These are phyloP conservation scores for Pygoscelis adeliae DNA, from an alignment of 2,113 vertebrate genomes.

Conservation along the genomic window DNA sequence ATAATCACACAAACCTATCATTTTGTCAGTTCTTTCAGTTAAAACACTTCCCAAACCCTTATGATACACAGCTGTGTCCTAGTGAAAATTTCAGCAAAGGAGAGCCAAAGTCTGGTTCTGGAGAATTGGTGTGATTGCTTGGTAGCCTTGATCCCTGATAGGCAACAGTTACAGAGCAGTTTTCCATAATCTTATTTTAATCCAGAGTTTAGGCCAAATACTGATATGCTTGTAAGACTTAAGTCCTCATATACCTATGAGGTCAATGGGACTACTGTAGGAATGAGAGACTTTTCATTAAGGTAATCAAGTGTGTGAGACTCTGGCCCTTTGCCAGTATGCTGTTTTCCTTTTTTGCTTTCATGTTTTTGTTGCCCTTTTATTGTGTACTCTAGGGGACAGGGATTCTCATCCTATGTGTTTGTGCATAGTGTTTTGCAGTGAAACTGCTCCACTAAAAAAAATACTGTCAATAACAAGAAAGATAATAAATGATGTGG, in stretches of 20 bases:
- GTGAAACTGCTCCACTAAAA: not conserved
- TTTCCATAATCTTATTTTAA: not conserved
- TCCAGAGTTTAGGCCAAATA: not conserved
- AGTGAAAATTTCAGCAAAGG: not conserved
- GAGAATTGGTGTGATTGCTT: not conserved
- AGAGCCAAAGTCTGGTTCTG: not conserved
- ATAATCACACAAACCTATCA: not conserved
- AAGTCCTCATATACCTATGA: not conserved
- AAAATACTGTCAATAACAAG: not conserved
- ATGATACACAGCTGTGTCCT: not conserved
- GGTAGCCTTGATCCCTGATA: not conserved
- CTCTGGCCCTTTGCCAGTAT: not conserved
- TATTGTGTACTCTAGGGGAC: not conserved
- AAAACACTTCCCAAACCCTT: not conserved
- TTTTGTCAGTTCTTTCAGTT: not conserved
- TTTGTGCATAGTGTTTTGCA: not conserved
- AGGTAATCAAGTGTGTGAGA: not conserved
- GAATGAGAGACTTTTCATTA: not conserved
- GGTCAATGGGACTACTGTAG: not conserved
- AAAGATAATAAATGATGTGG: not conserved
- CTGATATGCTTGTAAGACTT: not conserved
- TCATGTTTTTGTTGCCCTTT: not conserved
- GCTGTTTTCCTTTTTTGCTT: not conserved
- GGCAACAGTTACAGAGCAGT: not conserved
- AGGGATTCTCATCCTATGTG: not conserved